Evolutionary conservation across 2,888 invertebrate species (phyloP).

Genomic region (Psylliodes chrysocephalus): DNA sequence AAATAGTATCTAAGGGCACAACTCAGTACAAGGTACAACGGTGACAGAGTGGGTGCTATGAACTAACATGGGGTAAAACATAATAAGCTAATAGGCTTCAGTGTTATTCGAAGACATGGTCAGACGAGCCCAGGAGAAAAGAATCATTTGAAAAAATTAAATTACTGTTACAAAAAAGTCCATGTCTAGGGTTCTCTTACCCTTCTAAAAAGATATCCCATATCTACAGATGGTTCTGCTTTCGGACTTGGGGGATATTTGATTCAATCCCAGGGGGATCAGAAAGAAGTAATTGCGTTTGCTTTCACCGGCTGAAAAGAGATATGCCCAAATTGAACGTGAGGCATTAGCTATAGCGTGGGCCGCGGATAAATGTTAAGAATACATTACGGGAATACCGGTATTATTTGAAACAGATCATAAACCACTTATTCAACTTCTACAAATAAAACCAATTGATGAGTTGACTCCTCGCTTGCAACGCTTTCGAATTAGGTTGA

Average conservation of each 20-base stretch:
- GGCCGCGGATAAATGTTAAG: constrained; percentile 47
- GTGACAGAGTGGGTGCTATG: too few relatives aligned
- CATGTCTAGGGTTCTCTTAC: constrained; percentile 21
- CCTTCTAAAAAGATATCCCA: constrained; percentile 2
- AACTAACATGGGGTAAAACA: too few relatives aligned
- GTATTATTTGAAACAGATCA: constrained; percentile 45
- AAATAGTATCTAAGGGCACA: too few relatives aligned
- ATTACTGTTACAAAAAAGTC: constrained; percentile 12
- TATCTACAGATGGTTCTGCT: constrained; percentile 24
- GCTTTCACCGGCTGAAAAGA: constrained; percentile 5
- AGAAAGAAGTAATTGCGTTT: constrained; percentile 25
- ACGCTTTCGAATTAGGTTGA: constrained; percentile 14
- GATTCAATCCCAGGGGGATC: too few relatives aligned
- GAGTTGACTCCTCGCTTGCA: too few relatives aligned
- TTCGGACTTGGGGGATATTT: constrained; percentile 25
- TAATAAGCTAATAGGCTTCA: too few relatives aligned
- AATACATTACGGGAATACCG: constrained; percentile 28
- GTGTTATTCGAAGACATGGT: too few relatives aligned
- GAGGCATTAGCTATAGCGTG: constrained; percentile 19
- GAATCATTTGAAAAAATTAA: constrained; percentile 27
- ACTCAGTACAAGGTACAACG: too few relatives aligned
- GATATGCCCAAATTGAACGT: too few relatives aligned
- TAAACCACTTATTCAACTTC: too few relatives aligned
- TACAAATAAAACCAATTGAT: constrained; percentile 51
- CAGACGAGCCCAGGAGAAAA: too few relatives aligned